Evolutionary conservation across 2,113 vertebrate genomes (phyloP), one percentile per base, ranked within the genome.

Genomic region (Paralichthys olivaceus): DNA sequence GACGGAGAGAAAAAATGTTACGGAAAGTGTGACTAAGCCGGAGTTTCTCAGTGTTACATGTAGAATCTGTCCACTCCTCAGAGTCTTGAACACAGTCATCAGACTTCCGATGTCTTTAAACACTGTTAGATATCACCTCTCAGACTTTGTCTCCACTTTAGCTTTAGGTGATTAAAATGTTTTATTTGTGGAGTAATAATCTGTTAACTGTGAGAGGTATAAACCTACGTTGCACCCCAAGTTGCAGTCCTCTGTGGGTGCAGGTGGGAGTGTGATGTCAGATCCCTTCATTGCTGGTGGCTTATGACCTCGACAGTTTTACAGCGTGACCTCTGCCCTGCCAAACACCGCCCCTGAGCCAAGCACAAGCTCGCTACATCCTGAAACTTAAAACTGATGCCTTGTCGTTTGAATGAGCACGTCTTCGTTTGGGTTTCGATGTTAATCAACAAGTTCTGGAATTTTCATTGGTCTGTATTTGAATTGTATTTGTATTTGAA

Each of bases 261-360:
- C 14, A 77, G 25, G 83, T 76, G 69, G 20, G 49, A 22, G 19
- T 2, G 20, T 49, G 43, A 29, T 22, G 3, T 64, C 63, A 61
- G 32, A 28, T 64, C 20, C 62, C 9, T 69, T 75, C 74, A 55
- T 66, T 58, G 53, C 72, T 25, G 0, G 6, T 28, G 55, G 20
- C 69, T 34, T 37, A 45, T 43, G 45, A 61, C 65, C 49, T 26
- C 69, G 28, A 80, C 29, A 26, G 51, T 58, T 76, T 84, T 59
- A 75, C 72, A 80, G 23, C 53, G 1, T 56, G 63, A 75, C 75
- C 71, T 72, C n/a, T 72, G 58, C 2, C 53, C 34, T 25, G 1
- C 23, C 32, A 9, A 40, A 17, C 0, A 4, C 51, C 6, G 23
- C 72, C 60, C 75, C 49, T 79, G 28, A 23, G 65, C 54, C n/a